phyloP scores from a whole-genome alignment of 2,797 vertebrate species.

The Acrossocheilus fasciatus region DNA sequence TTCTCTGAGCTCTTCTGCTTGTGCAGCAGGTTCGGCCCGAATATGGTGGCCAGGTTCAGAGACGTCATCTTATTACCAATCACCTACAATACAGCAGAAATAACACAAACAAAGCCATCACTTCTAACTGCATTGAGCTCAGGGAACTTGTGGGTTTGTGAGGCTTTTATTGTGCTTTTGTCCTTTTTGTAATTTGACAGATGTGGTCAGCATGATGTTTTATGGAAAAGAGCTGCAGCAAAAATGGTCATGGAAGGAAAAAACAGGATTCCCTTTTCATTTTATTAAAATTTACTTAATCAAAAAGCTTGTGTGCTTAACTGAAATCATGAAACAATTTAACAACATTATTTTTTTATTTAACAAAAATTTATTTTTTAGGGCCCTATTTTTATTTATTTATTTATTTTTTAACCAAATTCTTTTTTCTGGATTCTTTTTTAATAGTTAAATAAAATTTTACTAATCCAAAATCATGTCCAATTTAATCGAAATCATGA shows the following conservation, averaged over 20 bases:
- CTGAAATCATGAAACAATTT: not conserved
- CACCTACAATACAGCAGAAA: slow-evolving; percentile 73
- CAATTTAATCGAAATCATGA: not conserved
- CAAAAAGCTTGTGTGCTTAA: not conserved
- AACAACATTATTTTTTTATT: too few species aligned
- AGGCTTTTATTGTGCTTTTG: too few species aligned
- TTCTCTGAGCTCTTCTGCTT: slow-evolving; percentile 96
- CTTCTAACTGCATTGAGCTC: not conserved
- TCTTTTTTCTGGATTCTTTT: not conserved
- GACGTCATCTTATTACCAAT: slow-evolving; percentile 98
- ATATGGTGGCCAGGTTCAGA: slow-evolving; percentile 95
- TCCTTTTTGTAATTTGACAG: too few species aligned
- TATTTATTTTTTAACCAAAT: too few species aligned
- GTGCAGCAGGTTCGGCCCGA: slow-evolving; percentile 95
- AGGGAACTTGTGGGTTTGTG: not conserved
- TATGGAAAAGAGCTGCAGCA: not conserved
- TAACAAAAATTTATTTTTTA: not conserved
- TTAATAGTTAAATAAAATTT: not conserved
- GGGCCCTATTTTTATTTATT: too few species aligned
- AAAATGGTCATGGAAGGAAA: not conserved
- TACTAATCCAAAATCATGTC: not conserved
- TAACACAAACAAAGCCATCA: not conserved
- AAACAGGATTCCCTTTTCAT: not conserved
- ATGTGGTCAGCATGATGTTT: not conserved
- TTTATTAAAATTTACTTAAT: not conserved